phyloP scores from a whole-genome alignment of 2,888 invertebrate genomes.

The Erebia epiphron region DNA sequence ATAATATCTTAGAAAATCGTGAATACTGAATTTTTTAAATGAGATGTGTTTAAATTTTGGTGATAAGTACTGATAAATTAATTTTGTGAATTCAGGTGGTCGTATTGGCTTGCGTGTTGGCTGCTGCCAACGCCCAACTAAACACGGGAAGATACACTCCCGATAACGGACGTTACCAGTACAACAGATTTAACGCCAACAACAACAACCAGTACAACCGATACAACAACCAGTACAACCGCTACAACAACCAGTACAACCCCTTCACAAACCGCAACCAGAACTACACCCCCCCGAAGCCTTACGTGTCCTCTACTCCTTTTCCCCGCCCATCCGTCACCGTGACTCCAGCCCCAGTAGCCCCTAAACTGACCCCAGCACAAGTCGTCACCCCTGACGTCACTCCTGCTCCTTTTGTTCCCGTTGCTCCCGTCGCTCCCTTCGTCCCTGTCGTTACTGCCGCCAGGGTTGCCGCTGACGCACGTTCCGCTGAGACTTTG shows the following conservation, averaged over 20 bases:
- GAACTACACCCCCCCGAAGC: constrained; percentile 34
- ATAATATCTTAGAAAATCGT: constrained; percentile 1
- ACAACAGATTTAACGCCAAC: constrained; percentile 29
- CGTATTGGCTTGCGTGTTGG: constrained; percentile 58
- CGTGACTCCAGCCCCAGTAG: constrained; percentile 35
- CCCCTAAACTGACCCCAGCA: constrained; percentile 33
- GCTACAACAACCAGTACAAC: constrained; percentile 35
- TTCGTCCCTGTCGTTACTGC: constrained; percentile 41
- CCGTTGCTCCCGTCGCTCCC: constrained; percentile 17
- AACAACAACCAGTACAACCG: constrained; percentile 27
- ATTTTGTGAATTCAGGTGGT: constrained; percentile 44
- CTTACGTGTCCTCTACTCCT: constrained; percentile 38
- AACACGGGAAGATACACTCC: constrained; percentile 37
- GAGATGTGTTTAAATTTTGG: constrained; percentile 16
- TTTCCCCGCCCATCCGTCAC: constrained; percentile 34
- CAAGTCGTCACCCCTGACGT: constrained; percentile 49
- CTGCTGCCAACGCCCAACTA: constrained; percentile 60
- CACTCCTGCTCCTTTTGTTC: constrained; percentile 15
- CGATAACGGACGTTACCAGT: constrained; percentile 35
- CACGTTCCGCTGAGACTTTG: constrained; percentile 55
- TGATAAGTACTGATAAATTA: constrained; percentile 21
- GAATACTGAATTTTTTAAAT: neutral
- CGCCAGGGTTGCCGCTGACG: constrained; percentile 44
- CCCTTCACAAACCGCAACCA: constrained; percentile 30
- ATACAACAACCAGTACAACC: constrained; percentile 32